Conservation (phyloP, 2,113 vertebrate genomes). For the Chloropsis hardwickii region DNA sequence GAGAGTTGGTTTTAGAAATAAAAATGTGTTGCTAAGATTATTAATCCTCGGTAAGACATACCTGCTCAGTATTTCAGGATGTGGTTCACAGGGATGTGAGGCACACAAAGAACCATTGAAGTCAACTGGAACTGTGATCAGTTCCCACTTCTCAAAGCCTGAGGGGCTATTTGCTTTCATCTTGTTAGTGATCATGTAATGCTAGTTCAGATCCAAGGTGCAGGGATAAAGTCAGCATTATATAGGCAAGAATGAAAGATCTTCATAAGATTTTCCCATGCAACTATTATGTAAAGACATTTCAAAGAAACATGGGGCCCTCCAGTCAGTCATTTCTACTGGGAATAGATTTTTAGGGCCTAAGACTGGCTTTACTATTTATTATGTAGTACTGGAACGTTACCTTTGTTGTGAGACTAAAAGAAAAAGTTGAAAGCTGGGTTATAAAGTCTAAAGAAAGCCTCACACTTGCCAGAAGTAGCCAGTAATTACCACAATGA, state of each 20-base stretch:
- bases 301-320: background rate
- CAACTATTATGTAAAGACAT: constrained; percentile 10
- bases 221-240: constrained; percentile 21
- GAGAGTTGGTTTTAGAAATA: background rate
- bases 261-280: constrained; percentile 11
- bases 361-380: background rate
- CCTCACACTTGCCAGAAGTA: constrained; percentile 1
- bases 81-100: background rate
- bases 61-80: background rate
- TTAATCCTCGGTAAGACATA: background rate
- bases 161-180: constrained; percentile 27
- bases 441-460: constrained; percentile 7
- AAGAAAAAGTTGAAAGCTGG: constrained; percentile 16
- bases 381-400: background rate
- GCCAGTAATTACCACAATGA: constrained; percentile 2
- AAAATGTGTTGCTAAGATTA: background rate
- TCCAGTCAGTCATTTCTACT: background rate
- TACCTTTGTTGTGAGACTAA: constrained; percentile 36
- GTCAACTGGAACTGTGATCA: background rate
- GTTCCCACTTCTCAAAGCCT: background rate
- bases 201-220: background rate
- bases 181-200: constrained; percentile 1
- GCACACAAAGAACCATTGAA: constrained; percentile 1
- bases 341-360: constrained; percentile 5
- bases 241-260: constrained; percentile 7